Conservation (phyloP, 2,888 invertebrate species). For the Epirrhoe alternata region DNA sequence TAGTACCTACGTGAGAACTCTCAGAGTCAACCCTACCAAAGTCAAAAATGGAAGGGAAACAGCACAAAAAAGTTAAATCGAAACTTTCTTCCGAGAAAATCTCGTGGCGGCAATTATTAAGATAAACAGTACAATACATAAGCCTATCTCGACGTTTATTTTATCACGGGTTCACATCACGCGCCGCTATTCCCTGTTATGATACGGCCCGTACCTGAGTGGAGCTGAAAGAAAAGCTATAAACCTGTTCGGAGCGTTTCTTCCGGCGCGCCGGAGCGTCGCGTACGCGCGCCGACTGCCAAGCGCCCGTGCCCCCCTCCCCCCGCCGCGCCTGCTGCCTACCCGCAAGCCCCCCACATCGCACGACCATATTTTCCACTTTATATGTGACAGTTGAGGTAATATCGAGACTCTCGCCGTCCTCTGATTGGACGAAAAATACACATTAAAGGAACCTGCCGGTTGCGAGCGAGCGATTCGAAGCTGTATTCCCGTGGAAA, state of each 20-base stretch:
- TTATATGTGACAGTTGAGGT: conserved; percentile 87
- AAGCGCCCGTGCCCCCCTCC: conserved; percentile 60
- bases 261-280: conserved; percentile 82
- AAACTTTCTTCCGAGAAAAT: conserved; percentile 67
- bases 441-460: conserved; percentile 86
- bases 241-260: conserved; percentile 84
- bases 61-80: conserved; percentile 76
- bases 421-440: conserved; percentile 86
- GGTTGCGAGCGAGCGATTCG: conserved; percentile 83
- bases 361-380: conserved; percentile 86
- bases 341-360: conserved; percentile 74
- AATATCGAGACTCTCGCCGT: conserved; percentile 86
- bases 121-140: conserved; percentile 86
- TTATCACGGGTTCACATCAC: conserved; percentile 85
- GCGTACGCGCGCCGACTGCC: conserved; percentile 80
- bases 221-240: conserved; percentile 86
- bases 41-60: conserved; percentile 54
- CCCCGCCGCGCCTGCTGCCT: conserved; percentile 45
- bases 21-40: conserved; percentile 41
- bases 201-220: conserved; percentile 85
- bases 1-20: conserved; percentile 7
- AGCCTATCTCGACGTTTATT: conserved; percentile 86
- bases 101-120: conserved; percentile 83
- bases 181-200: conserved; percentile 85
- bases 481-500: conserved; percentile 86